Evolutionary conservation across 2,797 vertebrate species (phyloP).

Genomic region (Hemibagrus guttatus): DNA sequence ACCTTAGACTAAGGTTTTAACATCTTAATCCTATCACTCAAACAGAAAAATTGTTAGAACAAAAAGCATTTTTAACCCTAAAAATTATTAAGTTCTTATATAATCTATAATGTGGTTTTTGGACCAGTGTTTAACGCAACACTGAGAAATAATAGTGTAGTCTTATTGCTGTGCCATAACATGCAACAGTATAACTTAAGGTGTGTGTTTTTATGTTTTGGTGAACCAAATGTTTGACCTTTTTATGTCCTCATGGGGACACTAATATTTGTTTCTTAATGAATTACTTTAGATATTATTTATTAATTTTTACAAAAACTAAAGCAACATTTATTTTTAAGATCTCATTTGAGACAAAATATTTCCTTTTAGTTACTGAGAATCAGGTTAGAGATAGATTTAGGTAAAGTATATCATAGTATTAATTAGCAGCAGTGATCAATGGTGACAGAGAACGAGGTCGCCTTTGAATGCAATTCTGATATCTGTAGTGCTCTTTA

Average conservation of each 20-base stretch:
- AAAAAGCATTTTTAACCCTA: background rate
- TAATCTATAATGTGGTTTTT: constrained; percentile 7
- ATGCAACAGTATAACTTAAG: too few species aligned
- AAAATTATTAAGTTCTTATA: background rate
- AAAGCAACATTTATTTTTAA: background rate
- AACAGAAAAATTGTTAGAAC: background rate
- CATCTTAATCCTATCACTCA: background rate
- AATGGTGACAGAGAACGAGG: background rate
- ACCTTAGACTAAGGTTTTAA: background rate
- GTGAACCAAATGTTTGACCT: background rate
- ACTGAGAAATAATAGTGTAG: background rate
- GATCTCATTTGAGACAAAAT: too few species aligned
- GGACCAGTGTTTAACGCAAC: background rate
- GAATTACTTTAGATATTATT: too few species aligned
- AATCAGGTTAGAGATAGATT: background rate
- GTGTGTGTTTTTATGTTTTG: background rate
- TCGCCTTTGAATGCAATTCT: background rate
- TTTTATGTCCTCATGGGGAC: background rate
- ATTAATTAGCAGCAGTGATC: background rate
- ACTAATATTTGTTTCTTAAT: background rate
- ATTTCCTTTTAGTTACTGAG: background rate
- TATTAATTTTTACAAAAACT: background rate
- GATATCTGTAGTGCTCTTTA: background rate
- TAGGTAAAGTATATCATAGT: background rate
- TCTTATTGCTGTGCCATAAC: background rate